These are phyloP conservation scores for Fragum whitleyi DNA, from an alignment of 2,888 invertebrate genomes.

Conservation along the genomic window DNA sequence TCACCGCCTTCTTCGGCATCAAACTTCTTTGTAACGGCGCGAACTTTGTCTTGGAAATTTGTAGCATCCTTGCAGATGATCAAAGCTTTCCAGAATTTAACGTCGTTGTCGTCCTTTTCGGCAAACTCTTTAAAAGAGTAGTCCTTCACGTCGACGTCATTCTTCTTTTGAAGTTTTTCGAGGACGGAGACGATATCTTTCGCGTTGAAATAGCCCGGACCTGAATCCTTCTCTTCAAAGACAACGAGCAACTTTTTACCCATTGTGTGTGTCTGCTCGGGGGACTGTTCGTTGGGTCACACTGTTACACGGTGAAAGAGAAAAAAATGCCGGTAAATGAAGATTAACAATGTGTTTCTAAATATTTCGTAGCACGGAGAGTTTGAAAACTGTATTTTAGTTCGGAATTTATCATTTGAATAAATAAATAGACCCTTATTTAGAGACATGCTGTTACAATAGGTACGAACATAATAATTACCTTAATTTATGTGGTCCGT, in stretches of 20 bases:
- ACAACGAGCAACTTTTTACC: neutral
- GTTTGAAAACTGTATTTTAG: too few species aligned
- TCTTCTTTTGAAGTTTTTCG: neutral
- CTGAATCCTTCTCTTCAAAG: neutral
- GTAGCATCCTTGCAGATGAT: neutral
- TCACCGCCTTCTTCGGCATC: conserved; percentile 1
- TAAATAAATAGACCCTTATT: too few species aligned
- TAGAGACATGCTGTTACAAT: too few species aligned
- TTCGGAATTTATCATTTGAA: too few species aligned
- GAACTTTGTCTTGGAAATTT: neutral
- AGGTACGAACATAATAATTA: too few species aligned
- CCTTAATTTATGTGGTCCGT: too few species aligned
- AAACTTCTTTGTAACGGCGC: neutral
- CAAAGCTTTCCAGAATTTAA: conserved; percentile 8
- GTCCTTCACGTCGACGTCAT: conserved; percentile 1
- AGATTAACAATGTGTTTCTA: too few species aligned
- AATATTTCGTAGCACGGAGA: too few species aligned
- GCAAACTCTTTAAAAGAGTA: conserved; percentile 5
- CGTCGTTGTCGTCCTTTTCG: conserved; percentile 5
- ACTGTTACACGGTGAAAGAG: too few species aligned
- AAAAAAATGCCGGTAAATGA: too few species aligned
- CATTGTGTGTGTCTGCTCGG: too few species aligned
- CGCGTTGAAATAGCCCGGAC: neutral
- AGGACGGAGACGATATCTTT: neutral
- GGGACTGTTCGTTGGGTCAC: too few species aligned